Evolutionary conservation across 2,797 vertebrate genomes (phyloP).

Genomic region (Molothrus ater): DNA sequence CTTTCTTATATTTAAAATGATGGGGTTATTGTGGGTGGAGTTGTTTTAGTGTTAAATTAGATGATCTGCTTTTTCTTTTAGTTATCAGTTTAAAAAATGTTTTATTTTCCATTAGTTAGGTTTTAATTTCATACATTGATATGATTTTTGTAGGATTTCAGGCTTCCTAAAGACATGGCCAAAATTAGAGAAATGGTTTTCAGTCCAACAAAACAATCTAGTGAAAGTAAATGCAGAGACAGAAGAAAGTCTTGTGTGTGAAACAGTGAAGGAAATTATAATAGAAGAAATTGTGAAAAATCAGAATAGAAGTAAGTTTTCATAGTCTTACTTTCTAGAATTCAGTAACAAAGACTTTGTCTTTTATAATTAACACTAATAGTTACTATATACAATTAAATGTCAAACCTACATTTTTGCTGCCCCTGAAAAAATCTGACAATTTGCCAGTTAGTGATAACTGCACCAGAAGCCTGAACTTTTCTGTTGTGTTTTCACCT

Average conservation of each 20-base stretch:
- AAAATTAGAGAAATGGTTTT: conserved; percentile 87
- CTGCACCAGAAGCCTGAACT: background rate
- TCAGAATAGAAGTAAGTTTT: conserved; percentile 78
- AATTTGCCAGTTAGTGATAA: background rate
- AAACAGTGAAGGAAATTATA: conserved; percentile 80
- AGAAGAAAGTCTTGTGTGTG: conserved; percentile 75
- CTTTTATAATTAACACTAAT: background rate
- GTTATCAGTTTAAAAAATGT: background rate
- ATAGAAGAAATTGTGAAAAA: conserved; percentile 68
- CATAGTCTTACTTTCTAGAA: background rate
- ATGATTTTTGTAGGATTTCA: conserved; percentile 77
- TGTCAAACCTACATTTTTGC: background rate
- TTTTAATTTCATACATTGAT: background rate
- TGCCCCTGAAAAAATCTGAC: background rate
- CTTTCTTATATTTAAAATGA: background rate
- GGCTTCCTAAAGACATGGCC: conserved; percentile 87
- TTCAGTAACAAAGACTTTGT: background rate
- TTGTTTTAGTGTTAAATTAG: background rate
- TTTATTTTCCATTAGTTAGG: background rate
- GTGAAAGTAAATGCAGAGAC: conserved; percentile 82
- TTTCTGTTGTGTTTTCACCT: background rate
- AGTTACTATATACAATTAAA: background rate
- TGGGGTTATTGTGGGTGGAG: background rate
- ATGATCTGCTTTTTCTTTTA: background rate
- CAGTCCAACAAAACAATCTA: conserved; percentile 80